Evolutionary conservation across 2,797 vertebrate genomes (phyloP), one percentile per base, ranked within the genome.

Genomic region (Diglossa cyanea): DNA sequence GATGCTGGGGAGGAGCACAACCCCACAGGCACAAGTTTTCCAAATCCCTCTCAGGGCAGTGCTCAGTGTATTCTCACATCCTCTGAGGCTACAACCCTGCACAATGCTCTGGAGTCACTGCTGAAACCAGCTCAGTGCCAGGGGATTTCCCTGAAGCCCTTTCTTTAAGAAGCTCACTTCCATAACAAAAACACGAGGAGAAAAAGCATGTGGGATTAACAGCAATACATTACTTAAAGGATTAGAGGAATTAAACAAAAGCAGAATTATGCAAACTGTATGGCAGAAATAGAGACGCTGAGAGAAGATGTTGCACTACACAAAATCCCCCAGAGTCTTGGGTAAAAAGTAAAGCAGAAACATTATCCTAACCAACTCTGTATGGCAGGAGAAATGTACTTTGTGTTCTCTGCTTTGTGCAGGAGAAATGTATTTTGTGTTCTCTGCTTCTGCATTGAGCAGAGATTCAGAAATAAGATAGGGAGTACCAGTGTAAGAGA

Each of bases 171-270:
- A 71, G 68, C 62, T 94, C 85, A 17, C n/a, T 81, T 93, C 50
- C 67, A 23, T 14, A 82, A 93, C 35, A 88, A 57, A 88, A 78
- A 19, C 10, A 23, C 4, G 18, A 75, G 24, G 24, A 74, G 57
- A 77, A 86, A 24, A 50, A 72, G 42, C 67, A 50, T 7, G 39
- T 57, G 67, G 67, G 61, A 85, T 74, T 90, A 94, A 70, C 67
- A 90, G 76, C 3, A 31, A 90, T 24, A 47, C 50, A 82, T 58
- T 33, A 12, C 90, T 88, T 62, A 54, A 86, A 93, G 85, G 76
- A 87, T 94, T 75, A 77, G 25, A 61, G 44, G 65, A 86, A 86
- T 93, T 77, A 80, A 95, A 72, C 61, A 80, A 81, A 84, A 88
- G 53, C 30, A 67, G 65, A 90, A 90, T 67, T 71, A 91, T 53